Evolutionary conservation across 1,140 invertebrate species (phyloP).

Genomic region (Drosophila subobscura): DNA sequence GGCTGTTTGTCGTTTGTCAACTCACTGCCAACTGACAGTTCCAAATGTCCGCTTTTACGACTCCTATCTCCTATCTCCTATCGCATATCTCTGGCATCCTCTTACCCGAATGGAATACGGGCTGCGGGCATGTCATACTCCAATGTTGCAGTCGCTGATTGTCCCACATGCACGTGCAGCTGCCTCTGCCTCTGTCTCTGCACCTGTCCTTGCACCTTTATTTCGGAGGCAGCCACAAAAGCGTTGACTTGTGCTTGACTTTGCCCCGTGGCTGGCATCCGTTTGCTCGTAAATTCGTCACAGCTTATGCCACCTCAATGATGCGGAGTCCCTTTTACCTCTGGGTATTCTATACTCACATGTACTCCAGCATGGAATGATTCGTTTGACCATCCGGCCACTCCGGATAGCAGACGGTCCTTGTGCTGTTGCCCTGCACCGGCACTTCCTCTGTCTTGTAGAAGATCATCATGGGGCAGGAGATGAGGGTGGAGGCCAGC

Average conservation of each 20-base stretch:
- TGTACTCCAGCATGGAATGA: slow-evolving; percentile 89
- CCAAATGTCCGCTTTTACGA: slow-evolving; percentile 49
- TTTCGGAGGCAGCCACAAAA: slow-evolving; percentile 23
- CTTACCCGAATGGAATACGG: slow-evolving; percentile 16
- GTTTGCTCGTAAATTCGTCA: slow-evolving; percentile 5
- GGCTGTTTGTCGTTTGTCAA: background rate
- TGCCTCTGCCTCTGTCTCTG: slow-evolving; percentile 34
- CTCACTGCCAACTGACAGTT: slow-evolving; percentile 8
- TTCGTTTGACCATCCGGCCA: slow-evolving; percentile 92
- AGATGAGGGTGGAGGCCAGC: slow-evolving; percentile 89
- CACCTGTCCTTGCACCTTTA: slow-evolving; percentile 37
- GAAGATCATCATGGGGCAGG: slow-evolving; percentile 93
- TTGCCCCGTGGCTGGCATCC: too few species aligned
- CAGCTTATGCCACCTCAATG: background rate
- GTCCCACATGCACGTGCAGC: slow-evolving; percentile 33
- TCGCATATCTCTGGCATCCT: background rate
- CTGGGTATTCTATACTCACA: slow-evolving; percentile 86
- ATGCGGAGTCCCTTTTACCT: background rate
- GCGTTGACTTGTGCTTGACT: background rate
- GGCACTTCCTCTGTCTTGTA: slow-evolving; percentile 88
- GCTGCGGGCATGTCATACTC: background rate
- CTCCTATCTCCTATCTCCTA: slow-evolving; percentile 6
- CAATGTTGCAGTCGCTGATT: slow-evolving; percentile 22
- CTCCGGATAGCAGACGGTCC: slow-evolving; percentile 90
- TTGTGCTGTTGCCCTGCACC: slow-evolving; percentile 84